phyloP scores from a whole-genome alignment of 2,113 vertebrate genomes.

The Marcusenius ussheri region DNA sequence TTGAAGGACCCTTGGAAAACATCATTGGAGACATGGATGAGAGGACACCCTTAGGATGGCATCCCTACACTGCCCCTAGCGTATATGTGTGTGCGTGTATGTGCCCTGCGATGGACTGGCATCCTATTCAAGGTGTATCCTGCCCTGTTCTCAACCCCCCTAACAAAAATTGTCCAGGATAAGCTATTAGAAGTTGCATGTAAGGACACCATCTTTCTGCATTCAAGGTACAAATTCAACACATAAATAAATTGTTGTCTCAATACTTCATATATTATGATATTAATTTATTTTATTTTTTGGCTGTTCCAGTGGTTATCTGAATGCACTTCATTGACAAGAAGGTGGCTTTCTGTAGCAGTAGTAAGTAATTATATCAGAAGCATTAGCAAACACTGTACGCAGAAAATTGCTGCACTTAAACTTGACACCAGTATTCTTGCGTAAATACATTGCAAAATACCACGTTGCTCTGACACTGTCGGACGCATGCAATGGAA shows the following conservation, averaged over 20 bases:
- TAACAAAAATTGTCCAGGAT: background rate
- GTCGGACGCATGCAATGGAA: background rate
- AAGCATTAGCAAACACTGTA: background rate
- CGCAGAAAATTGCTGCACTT: background rate
- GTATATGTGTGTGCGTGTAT: background rate
- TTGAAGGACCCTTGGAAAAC: constrained; percentile 78
- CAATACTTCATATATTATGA: background rate
- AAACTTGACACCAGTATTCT: background rate
- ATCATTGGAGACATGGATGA: background rate
- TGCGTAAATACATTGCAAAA: background rate
- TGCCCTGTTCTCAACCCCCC: background rate
- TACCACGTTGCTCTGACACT: background rate
- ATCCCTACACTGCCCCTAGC: background rate
- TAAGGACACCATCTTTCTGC: background rate
- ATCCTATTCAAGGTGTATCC: background rate
- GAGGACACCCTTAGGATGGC: background rate
- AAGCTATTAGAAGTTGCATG: background rate
- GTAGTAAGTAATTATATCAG: background rate
- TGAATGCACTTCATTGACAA: background rate
- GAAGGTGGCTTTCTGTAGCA: background rate
- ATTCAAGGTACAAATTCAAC: background rate
- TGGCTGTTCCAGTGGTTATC: background rate
- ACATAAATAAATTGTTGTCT: background rate
- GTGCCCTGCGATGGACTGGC: background rate
- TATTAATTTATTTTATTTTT: background rate